Conservation (phyloP, 2,113 vertebrate species). For the Bettongia penicillata region DNA sequence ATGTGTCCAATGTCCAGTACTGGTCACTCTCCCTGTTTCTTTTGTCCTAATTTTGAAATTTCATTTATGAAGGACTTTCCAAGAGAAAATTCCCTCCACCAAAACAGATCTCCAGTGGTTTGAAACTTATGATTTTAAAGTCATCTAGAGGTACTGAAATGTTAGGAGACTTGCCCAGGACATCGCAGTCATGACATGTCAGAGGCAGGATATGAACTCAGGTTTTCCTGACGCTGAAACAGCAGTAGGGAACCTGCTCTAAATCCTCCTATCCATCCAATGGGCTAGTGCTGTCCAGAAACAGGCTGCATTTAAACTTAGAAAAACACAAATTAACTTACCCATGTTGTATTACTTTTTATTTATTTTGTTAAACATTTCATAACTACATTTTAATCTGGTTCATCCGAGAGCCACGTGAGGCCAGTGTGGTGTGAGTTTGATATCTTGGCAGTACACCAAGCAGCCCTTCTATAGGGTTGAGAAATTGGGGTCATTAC, state of each 20-base stretch:
- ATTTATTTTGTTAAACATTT: neutral
- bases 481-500: neutral
- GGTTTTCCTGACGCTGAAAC: neutral
- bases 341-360: neutral
- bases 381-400: neutral
- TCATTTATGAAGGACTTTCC: neutral
- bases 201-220: neutral
- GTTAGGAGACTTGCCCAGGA: neutral
- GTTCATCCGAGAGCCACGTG: neutral
- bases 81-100: neutral
- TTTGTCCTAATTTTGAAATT: neutral
- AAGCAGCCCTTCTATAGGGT: neutral
- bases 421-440: neutral
- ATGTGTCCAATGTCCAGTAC: no score
- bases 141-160: neutral
- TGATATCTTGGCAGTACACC: neutral
- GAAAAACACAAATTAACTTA: neutral
- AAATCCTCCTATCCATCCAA: neutral
- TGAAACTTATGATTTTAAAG: neutral
- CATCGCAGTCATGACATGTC: neutral
- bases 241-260: no score
- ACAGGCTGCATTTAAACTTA: neutral
- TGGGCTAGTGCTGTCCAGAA: neutral
- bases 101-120: neutral
- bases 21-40: neutral